Evolutionary conservation across 2,888 invertebrate genomes (phyloP).

Genomic region (Xylota segnis): DNA sequence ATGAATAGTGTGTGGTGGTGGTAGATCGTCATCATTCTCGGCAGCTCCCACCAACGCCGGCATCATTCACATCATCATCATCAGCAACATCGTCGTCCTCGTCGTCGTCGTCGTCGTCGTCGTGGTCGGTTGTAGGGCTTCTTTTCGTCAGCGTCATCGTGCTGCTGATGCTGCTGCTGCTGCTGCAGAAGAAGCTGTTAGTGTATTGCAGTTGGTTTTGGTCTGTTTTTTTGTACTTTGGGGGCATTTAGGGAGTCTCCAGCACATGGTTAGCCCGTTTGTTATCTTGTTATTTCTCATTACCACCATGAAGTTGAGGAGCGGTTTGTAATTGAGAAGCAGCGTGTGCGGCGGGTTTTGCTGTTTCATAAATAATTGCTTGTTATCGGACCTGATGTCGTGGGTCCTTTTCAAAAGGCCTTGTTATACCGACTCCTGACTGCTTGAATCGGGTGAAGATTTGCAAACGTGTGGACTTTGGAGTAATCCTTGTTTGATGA

Average conservation of each 20-base stretch:
- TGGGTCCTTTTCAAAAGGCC: no score
- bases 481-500: no score
- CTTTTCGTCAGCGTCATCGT: constrained; percentile 51
- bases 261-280: constrained; percentile 27
- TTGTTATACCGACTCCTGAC: no score
- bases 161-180: constrained; percentile 29
- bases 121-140: constrained; percentile 51
- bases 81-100: no score
- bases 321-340: constrained; percentile 4
- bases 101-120: no score
- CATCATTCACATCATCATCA: constrained; percentile 66
- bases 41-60: constrained; percentile 50
- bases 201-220: constrained; percentile 52
- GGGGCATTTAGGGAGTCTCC: constrained; percentile 45
- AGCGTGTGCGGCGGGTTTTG: neutral
- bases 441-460: no score
- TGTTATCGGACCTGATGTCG: neutral
- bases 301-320: constrained; percentile 58
- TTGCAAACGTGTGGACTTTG: no score
- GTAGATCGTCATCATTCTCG: constrained; percentile 64
- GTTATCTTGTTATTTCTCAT: constrained; percentile 56
- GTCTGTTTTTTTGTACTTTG: constrained; percentile 18
- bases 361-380: neutral
- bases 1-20: constrained; percentile 58
- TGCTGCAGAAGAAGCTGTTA: constrained; percentile 69